Base-by-base conservation (phyloP, 2,888 invertebrate genomes). In the Temnothorax unifasciatus region DNA sequence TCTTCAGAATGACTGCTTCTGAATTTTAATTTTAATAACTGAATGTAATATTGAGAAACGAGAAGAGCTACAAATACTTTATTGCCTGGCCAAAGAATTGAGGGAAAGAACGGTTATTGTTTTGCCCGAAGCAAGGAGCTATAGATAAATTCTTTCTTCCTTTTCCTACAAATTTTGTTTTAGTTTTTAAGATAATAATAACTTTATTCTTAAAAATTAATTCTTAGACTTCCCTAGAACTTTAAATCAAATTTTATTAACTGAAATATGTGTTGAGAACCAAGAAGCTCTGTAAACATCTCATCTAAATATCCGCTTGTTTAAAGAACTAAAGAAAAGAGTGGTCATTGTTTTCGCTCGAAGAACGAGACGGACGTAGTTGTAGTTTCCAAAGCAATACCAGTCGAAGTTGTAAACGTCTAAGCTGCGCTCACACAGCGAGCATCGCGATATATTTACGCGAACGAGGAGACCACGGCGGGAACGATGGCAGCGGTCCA, bases 401-500 rank as follows among this genome's bases (percentile, higher is more conserved):
- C 74, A 66, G 76, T 29, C 29, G 3, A 3, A 29, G 29, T 44
- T 77, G 52, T 68, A 34, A 69, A 69, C 50, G 25, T 82, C 74
- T 73, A 84, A 79, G 77, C 84, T 38, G 21, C 57, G 34, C 57
- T 34, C 38, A 38, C 25, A 21, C 44, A 6, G 76, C 69, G 66
- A 29, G 84, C 87, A 73, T 85, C 89, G 87, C 86, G 90, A 90
- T 94, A 93, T 94, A 94, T 94, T 94, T 94, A 94, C 94, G 94
- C 92, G 93, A 93, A 93, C 93, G 93, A 91, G 94, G 93, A 94
- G 93, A 93, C 92, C 93, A 85, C 89, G 90, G 85, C 91, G 88
- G 21, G 73, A 92, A 92, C 90, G 91, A 92, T 93, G 94, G 94
- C 94, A 94, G 86, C 91, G 92, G 92, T 94, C 94, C 95, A 95